These are phyloP conservation scores for Clitarchus hookeri DNA, from an alignment of 2,888 invertebrate genomes.

Conservation along the genomic window DNA sequence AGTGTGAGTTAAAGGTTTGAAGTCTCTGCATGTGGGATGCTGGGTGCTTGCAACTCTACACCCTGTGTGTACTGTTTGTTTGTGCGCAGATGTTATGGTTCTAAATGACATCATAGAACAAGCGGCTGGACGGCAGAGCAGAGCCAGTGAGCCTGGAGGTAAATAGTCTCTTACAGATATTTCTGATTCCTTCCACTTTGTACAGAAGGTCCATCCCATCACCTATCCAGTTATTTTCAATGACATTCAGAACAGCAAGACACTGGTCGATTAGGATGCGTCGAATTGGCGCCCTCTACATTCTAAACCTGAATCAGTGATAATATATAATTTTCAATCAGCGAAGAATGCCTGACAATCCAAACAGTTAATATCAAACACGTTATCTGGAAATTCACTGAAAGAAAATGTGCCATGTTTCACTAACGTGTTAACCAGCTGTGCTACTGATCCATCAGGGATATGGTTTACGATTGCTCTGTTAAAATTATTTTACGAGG, in stretches of 20 bases:
- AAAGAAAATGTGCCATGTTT: too few relatives aligned
- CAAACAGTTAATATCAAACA: too few relatives aligned
- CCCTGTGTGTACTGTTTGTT: slow-evolving; percentile 25
- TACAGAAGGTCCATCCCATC: background rate
- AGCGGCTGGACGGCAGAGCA: slow-evolving; percentile 86
- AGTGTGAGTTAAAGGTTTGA: background rate
- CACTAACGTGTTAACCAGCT: too few relatives aligned
- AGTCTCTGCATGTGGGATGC: background rate
- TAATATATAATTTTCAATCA: too few relatives aligned
- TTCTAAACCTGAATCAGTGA: too few relatives aligned
- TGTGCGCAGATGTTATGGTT: slow-evolving; percentile 88
- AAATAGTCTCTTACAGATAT: slow-evolving; percentile 53
- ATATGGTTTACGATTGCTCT: too few relatives aligned
- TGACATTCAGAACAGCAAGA: background rate
- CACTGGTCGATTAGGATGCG: background rate
- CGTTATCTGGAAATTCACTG: too few relatives aligned
- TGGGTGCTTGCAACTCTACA: background rate
- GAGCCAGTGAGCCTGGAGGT: slow-evolving; percentile 87
- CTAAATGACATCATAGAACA: slow-evolving; percentile 96
- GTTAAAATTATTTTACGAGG: too few relatives aligned
- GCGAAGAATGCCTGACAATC: too few relatives aligned
- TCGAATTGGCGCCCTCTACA: too few relatives aligned
- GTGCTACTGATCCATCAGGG: too few relatives aligned
- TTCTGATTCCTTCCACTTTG: background rate
- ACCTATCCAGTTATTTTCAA: background rate